phyloP scores from a whole-genome alignment of 2,113 vertebrate genomes.

The Cyrtonyx montezumae region DNA sequence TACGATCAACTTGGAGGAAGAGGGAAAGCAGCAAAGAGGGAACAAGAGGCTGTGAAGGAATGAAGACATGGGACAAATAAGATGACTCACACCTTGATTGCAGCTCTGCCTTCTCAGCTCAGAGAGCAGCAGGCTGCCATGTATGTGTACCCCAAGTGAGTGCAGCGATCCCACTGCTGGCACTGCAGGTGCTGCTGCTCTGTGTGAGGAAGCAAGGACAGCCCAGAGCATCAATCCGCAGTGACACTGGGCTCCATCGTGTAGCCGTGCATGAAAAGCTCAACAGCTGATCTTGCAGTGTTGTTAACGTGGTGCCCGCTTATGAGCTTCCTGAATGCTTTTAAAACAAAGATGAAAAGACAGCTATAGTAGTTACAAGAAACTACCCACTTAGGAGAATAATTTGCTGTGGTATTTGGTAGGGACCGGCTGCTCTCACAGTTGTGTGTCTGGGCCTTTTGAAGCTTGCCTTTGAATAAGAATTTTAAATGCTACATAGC shows the following conservation, averaged over 20 bases:
- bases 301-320: neutral
- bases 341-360: neutral
- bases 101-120: neutral
- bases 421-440: neutral
- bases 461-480: neutral
- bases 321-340: neutral
- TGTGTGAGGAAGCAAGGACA: neutral
- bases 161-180: neutral
- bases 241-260: neutral
- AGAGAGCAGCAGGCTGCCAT: neutral
- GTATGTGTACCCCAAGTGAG: neutral
- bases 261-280: neutral
- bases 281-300: neutral
- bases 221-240: neutral
- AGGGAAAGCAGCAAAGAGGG: neutral
- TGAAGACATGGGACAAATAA: neutral
- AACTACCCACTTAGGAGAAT: neutral
- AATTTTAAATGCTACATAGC: neutral
- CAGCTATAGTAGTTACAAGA: neutral
- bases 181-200: neutral
- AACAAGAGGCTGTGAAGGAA: neutral
- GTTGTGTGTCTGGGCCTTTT: neutral
- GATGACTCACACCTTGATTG: neutral
- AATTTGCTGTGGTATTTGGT: neutral
- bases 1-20: neutral